Conservation (phyloP, 1,140 invertebrate species). For the Neodiprion fabricii region DNA sequence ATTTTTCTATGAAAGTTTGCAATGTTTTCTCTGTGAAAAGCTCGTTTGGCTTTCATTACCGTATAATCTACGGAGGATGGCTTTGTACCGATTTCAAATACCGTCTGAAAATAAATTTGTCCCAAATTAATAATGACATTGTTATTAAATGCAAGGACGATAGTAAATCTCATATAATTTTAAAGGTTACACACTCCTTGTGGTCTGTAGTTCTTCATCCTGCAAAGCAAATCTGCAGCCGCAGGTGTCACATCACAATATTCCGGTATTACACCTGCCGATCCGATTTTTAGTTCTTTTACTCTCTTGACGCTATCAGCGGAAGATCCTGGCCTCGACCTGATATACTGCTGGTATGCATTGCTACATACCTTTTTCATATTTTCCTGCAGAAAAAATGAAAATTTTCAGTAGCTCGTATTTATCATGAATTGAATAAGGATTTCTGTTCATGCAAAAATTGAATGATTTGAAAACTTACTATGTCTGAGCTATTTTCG, state of each 20-base stretch:
- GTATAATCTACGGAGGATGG: conserved; percentile 76
- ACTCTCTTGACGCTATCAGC: conserved; percentile 86
- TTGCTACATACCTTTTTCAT: conserved; percentile 82
- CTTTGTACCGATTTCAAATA: conserved; percentile 90
- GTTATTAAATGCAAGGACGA: neutral
- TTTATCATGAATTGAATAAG: conserved; percentile 13
- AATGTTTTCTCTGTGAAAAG: conserved; percentile 69
- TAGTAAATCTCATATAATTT: neutral
- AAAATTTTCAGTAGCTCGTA: conserved; percentile 8
- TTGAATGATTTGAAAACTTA: conserved; percentile 54
- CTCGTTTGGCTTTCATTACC: conserved; percentile 76
- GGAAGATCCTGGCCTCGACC: conserved; percentile 85
- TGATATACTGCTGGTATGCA: conserved; percentile 89
- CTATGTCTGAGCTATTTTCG: conserved; percentile 75
- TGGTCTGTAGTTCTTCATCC: conserved; percentile 85
- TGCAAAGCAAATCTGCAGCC: conserved; percentile 67
- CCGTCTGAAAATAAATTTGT: conserved; percentile 73
- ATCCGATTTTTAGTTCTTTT: conserved; percentile 68
- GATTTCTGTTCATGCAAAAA: neutral
- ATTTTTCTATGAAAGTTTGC: conserved; percentile 54
- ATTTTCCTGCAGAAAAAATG: conserved; percentile 64
- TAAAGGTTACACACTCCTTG: conserved; percentile 72
- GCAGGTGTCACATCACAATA: conserved; percentile 43
- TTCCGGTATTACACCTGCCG: conserved; percentile 60
- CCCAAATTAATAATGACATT: conserved; percentile 24